phyloP scores from a whole-genome alignment of 2,888 invertebrate species.

The Timandra comae region DNA sequence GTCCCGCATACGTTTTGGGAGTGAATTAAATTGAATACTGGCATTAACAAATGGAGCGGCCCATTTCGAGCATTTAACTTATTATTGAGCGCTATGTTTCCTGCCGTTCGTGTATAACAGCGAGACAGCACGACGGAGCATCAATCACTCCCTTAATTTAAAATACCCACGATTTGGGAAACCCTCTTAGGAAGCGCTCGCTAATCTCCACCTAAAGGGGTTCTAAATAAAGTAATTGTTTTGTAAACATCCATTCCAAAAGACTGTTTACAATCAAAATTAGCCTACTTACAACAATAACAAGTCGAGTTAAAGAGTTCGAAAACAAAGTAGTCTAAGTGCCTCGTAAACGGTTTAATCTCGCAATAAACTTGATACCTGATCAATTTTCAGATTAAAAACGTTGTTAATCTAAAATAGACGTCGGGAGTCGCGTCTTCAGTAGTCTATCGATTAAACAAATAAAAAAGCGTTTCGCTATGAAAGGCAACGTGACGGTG shows the following conservation, averaged over 20 bases:
- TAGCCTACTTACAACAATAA: slow-evolving; percentile 46
- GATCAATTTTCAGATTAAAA: slow-evolving; percentile 64
- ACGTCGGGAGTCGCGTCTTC: slow-evolving; percentile 58
- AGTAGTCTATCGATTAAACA: slow-evolving; percentile 73
- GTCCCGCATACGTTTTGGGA: slow-evolving; percentile 63
- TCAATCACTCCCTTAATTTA: slow-evolving; percentile 74
- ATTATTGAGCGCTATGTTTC: slow-evolving; percentile 64
- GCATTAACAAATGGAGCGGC: slow-evolving; percentile 72
- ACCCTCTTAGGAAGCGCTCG: slow-evolving; percentile 51
- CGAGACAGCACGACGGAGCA: slow-evolving; percentile 65
- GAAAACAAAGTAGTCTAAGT: slow-evolving; percentile 63
- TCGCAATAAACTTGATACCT: slow-evolving; percentile 69
- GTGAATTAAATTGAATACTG: slow-evolving; percentile 73
- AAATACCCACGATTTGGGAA: slow-evolving; percentile 69
- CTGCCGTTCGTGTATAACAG: slow-evolving; percentile 44
- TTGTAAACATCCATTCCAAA: slow-evolving; percentile 52
- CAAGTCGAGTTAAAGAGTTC: slow-evolving; percentile 47
- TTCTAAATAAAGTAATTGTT: slow-evolving; percentile 55
- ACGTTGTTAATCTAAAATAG: slow-evolving; percentile 66
- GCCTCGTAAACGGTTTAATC: slow-evolving; percentile 68
- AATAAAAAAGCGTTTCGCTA: slow-evolving; percentile 72
- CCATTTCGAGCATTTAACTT: slow-evolving; percentile 70
- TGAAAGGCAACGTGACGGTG: slow-evolving; percentile 68
- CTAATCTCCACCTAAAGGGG: slow-evolving; percentile 57
- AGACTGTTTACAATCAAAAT: slow-evolving; percentile 46